Conservation (phyloP, 2,888 invertebrate species). For the Cerastoderma edule region DNA sequence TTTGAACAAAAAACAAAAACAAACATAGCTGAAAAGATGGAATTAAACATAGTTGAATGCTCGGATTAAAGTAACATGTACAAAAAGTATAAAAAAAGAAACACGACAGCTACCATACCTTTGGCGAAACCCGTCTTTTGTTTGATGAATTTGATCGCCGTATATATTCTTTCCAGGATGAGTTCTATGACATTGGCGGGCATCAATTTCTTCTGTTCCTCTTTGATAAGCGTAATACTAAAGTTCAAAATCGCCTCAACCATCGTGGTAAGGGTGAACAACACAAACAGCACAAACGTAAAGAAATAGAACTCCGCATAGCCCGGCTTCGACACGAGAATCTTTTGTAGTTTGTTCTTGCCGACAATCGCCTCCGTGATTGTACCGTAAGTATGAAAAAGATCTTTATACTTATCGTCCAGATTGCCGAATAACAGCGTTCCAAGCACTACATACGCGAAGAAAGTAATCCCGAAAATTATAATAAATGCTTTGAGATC, state of each 20-base stretch:
- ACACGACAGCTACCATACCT: neutral
- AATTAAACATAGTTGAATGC: neutral
- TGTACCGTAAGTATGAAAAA: constrained; percentile 81
- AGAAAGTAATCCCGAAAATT: constrained; percentile 82
- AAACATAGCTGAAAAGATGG: neutral
- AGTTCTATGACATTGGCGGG: constrained; percentile 55
- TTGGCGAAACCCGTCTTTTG: neutral
- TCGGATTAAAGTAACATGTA: neutral
- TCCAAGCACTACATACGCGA: constrained; percentile 79
- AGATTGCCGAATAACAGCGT: constrained; percentile 79
- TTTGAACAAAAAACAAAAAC: neutral
- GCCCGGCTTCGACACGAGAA: constrained; percentile 61
- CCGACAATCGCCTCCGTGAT: constrained; percentile 80
- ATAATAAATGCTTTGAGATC: constrained; percentile 83
- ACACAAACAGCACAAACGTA: constrained; percentile 68
- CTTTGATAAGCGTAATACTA: constrained; percentile 64
- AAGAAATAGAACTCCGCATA: constrained; percentile 71
- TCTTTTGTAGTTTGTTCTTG: constrained; percentile 65
- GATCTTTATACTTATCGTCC: constrained; percentile 76
- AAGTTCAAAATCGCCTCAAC: constrained; percentile 73
- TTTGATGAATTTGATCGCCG: neutral
- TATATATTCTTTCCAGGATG: constrained; percentile 34
- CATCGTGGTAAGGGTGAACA: constrained; percentile 72
- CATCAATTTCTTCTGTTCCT: constrained; percentile 44
- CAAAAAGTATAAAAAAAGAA: neutral